phyloP scores from a whole-genome alignment of 35 echinoderm and acorn worm species.

The Heliocidaris erythrogramma region DNA sequence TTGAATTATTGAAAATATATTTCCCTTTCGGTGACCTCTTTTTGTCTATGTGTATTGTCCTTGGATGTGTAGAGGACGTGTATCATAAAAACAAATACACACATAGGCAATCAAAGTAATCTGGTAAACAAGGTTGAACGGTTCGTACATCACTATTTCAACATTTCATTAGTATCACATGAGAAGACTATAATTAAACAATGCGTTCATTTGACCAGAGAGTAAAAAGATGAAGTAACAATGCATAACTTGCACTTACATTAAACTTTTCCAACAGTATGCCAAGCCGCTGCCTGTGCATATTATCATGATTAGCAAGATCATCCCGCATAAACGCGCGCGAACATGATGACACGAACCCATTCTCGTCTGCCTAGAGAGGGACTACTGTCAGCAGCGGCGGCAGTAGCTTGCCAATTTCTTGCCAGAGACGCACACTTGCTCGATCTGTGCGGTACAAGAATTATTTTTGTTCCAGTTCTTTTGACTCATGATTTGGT shows the following conservation, averaged over 20 bases:
- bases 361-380: not conserved
- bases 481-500: not conserved
- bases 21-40: not conserved
- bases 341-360: not conserved
- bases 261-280: not conserved
- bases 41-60: not conserved
- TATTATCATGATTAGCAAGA: not conserved
- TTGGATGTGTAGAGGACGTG: not conserved
- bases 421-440: not conserved
- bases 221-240: not conserved
- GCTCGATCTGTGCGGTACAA: not conserved
- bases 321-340: not conserved
- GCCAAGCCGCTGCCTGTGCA: not conserved
- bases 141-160: not conserved
- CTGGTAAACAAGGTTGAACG: not conserved
- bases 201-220: not conserved
- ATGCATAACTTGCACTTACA: not conserved
- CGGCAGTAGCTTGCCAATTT: not conserved
- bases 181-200: not conserved
- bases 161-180: no score
- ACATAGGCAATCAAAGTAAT: not conserved
- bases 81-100: not conserved
- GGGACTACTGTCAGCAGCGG: not conserved
- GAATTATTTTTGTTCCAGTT: not conserved
- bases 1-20: not conserved